phyloP scores from a whole-genome alignment of 2,113 vertebrate genomes.

The Choloepus hoffmanni region DNA sequence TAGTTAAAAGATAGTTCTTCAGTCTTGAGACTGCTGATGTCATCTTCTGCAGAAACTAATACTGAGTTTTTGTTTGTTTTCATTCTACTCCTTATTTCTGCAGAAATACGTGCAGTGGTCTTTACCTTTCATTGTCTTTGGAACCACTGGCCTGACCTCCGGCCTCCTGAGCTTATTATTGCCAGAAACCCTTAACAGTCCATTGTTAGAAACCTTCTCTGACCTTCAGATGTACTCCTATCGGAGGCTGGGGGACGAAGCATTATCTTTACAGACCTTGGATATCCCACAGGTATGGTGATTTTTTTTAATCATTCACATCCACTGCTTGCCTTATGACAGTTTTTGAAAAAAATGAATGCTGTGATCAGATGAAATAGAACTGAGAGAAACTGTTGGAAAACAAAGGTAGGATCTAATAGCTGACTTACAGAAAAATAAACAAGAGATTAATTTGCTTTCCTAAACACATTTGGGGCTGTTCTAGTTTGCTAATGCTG shows the following conservation, averaged over 20 bases:
- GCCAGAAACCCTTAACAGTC: slow-evolving; percentile 89
- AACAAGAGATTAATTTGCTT: background rate
- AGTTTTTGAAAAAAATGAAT: background rate
- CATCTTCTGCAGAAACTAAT: background rate
- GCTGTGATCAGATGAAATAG: background rate
- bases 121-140: slow-evolving; percentile 89
- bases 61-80: background rate
- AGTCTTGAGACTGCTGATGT: background rate
- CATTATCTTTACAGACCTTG: slow-evolving; percentile 84
- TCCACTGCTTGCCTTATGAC: background rate
- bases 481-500: too few species aligned
- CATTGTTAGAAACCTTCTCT: slow-evolving; percentile 88
- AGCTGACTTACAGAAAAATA: background rate
- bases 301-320: background rate
- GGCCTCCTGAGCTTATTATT: slow-evolving; percentile 88
- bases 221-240: slow-evolving; percentile 87
- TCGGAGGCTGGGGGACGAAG: slow-evolving; percentile 85
- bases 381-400: background rate
- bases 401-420: background rate
- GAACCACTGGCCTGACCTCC: slow-evolving; percentile 86
- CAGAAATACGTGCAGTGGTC: slow-evolving; percentile 88
- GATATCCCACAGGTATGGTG: slow-evolving; percentile 83
- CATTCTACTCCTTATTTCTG: background rate
- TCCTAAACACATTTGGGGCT: background rate
- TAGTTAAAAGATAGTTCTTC: background rate